Conservation (phyloP, 2,888 invertebrate species). For the Cerceris ruficornis region DNA sequence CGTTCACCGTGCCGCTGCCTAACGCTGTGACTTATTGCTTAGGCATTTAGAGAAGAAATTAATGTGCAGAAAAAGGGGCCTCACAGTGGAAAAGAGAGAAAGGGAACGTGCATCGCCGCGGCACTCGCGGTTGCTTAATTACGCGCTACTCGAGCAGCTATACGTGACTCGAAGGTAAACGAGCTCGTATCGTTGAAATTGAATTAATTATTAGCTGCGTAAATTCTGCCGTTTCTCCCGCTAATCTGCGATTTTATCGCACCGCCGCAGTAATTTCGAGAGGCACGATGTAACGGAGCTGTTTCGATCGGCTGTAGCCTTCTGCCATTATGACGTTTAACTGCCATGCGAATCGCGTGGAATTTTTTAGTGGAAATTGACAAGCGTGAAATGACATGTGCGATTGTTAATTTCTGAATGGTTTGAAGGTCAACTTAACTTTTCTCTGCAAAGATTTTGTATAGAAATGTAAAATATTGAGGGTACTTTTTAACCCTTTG, state of each 20-base stretch:
- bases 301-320: too few species aligned
- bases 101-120: conserved; percentile 21
- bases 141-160: conserved; percentile 30
- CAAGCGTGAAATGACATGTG: too few species aligned
- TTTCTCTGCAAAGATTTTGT: too few species aligned
- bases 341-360: too few species aligned
- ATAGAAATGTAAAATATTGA: too few species aligned
- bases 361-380: too few species aligned
- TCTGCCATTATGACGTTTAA: too few species aligned
- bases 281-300: too few species aligned
- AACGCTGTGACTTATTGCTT: conserved; percentile 58
- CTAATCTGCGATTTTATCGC: not conserved
- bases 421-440: too few species aligned
- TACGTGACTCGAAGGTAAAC: conserved; percentile 60
- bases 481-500: too few species aligned
- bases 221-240: not conserved
- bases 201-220: conserved; percentile 54
- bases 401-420: too few species aligned
- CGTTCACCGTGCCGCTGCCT: conserved; percentile 32
- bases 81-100: conserved; percentile 5
- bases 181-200: conserved; percentile 49
- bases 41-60: conserved; percentile 60
- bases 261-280: too few species aligned
- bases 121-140: conserved; percentile 59
- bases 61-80: conserved; percentile 37